Evolutionary conservation across 2,888 invertebrate species (phyloP), one percentile per base, ranked within the genome.

Genomic region (Xanthorhoe spadicearia): DNA sequence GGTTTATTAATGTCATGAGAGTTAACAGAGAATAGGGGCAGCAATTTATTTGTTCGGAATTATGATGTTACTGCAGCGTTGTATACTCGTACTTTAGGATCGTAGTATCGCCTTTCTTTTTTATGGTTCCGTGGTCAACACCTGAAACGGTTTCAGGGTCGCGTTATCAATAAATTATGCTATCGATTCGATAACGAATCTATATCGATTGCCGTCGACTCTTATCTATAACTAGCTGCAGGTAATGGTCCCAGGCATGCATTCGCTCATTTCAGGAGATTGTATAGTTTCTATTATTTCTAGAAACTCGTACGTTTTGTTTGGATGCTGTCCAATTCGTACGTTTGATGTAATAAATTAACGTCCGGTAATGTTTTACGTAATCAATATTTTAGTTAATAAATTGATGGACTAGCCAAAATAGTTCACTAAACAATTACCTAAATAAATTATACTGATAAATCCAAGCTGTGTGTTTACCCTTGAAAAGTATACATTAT

Each of bases 161-260:
- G 59, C 58, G 53, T 59, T 75, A 74, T 77, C 74, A 50, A 61
- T 75, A 51, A 53, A 73, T 74, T 68, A 75, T 73, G 72, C n/a
- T 67, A 73, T 73, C 68, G 69, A 72, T 75, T 73, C 68, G 70
- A 74, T 75, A 73, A 70, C 70, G 49, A 52, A 68, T 67, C 53
- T 52, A 63, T 72, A 73, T 75, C 69, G 73, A 72, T 72, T 70
- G 55, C 15, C 18, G 23, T 19, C 58, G 23, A 68, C 55, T 54
- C 49, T 52, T 49, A n/a, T 28, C 46, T 55, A 43, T 9, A 13
- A 38, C 38, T 38, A 19, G 49, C 57, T 18, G 48, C 38, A 51
- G 48, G 57, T 51, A 48, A 7, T 48, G 15, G 18, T 15, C 61
- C 54, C 23, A 13, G 32, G 46, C 32, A 32, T 38, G 17, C 2